Evolutionary conservation across 2,888 invertebrate species (phyloP).

Genomic region (Cryptocephalus moraei): DNA sequence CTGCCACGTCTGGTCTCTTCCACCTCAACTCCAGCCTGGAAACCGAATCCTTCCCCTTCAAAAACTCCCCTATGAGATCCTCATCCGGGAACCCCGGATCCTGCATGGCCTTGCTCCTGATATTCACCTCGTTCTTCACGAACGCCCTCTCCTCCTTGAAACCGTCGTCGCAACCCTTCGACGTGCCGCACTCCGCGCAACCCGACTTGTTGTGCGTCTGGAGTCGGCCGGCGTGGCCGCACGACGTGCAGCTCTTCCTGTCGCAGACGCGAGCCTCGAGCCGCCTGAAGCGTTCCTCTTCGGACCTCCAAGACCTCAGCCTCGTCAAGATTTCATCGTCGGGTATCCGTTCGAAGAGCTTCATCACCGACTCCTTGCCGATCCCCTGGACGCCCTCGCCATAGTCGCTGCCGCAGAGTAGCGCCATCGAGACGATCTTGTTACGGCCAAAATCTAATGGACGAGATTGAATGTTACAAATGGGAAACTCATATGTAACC

Average conservation of each 20-base stretch:
- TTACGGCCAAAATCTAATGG: constrained; percentile 59
- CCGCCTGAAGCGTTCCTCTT: constrained; percentile 44
- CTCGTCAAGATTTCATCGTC: constrained; percentile 56
- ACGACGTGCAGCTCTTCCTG: constrained; percentile 56
- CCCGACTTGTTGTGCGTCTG: constrained; percentile 51
- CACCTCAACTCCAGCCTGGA: constrained; percentile 48
- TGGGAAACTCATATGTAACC: no score
- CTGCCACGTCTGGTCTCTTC: constrained; percentile 55
- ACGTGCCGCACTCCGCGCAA: constrained; percentile 52
- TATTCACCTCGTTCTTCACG: constrained; percentile 56
- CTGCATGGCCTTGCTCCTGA: constrained; percentile 57
- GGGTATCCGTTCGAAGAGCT: constrained; percentile 53
- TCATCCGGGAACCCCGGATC: constrained; percentile 60
- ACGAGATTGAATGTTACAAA: no score
- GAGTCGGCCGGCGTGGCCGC: constrained; percentile 60
- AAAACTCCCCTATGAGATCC: constrained; percentile 63
- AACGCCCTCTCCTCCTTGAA: constrained; percentile 52
- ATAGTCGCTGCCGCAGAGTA: constrained; percentile 85
- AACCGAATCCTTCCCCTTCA: constrained; percentile 44
- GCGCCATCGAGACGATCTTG: constrained; percentile 73
- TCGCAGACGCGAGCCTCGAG: constrained; percentile 43
- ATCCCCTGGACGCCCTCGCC: constrained; percentile 64
- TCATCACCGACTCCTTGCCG: constrained; percentile 68
- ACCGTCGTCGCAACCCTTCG: constrained; percentile 50
- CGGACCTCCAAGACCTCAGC: constrained; percentile 57